Conservation (phyloP, 1,140 invertebrate species). For the Thaumetopoea pityocampa region DNA sequence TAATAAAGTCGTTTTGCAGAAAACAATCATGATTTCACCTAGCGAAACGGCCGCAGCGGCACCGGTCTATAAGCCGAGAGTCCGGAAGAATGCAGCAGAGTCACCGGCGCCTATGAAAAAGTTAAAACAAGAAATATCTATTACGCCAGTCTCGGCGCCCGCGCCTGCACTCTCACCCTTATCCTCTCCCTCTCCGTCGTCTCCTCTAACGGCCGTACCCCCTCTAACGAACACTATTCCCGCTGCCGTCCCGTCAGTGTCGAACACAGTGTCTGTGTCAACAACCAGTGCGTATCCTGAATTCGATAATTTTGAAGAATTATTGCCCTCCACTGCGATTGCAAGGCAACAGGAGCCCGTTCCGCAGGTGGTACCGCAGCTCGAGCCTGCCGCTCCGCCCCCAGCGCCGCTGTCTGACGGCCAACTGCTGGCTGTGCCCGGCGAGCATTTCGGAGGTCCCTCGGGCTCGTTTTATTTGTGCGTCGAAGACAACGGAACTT, state of each 20-base stretch:
- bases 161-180: constrained; percentile 20
- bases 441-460: constrained; percentile 80
- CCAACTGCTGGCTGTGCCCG: constrained; percentile 81
- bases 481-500: constrained; percentile 82
- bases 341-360: constrained; percentile 32
- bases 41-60: constrained; percentile 34
- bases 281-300: constrained; percentile 35
- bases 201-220: no score
- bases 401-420: constrained; percentile 68
- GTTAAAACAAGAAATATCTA: constrained; percentile 52
- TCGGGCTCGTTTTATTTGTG: constrained; percentile 79
- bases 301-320: constrained; percentile 64
- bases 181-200: no score
- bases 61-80: constrained; percentile 41
- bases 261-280: constrained; percentile 27
- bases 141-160: constrained; percentile 40
- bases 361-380: constrained; percentile 17
- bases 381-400: constrained; percentile 32
- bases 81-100: constrained; percentile 35
- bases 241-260: constrained; percentile 25
- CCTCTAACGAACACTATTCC: constrained; percentile 32
- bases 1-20: constrained; percentile 61
- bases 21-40: constrained; percentile 45
- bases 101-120: constrained; percentile 46
- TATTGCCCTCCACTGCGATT: constrained; percentile 63